phyloP scores from a whole-genome alignment of 2,113 vertebrate species.

The Cepphus grylle region DNA sequence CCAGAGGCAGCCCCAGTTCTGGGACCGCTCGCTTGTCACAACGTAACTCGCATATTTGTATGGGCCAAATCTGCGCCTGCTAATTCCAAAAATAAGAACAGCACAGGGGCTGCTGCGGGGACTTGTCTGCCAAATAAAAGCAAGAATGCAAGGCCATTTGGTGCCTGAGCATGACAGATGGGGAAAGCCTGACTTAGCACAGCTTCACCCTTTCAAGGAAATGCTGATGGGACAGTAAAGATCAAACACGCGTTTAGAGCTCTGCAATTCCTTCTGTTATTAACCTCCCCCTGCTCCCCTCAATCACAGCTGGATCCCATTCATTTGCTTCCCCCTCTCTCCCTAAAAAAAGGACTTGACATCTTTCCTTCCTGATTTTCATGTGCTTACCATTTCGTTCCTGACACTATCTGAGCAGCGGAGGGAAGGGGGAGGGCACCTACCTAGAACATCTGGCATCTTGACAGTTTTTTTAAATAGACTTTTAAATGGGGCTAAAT shows the following conservation, averaged over 20 bases:
- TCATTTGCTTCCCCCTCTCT: constrained; percentile 28
- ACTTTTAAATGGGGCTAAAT: constrained; percentile 48
- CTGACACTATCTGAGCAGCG: neutral
- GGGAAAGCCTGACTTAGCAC: constrained; percentile 36
- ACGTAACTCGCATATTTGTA: neutral
- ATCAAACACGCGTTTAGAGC: neutral
- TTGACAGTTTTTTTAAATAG: constrained; percentile 40
- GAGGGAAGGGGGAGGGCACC: constrained; percentile 29
- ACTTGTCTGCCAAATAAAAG: constrained; percentile 6
- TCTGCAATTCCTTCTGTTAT: constrained; percentile 27
- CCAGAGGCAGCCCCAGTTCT: neutral
- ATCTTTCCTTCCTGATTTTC: constrained; percentile 51
- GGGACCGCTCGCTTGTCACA: fast-evolving
- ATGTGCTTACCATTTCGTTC: constrained; percentile 14
- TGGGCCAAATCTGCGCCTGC: neutral
- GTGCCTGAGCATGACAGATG: neutral
- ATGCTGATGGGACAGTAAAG: constrained; percentile 47
- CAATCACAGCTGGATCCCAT: constrained; percentile 51
- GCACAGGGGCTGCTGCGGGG: neutral
- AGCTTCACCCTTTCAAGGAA: constrained; percentile 39
- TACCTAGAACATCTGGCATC: constrained; percentile 57
- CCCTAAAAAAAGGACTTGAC: constrained; percentile 33
- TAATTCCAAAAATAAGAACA: neutral
- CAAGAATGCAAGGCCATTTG: constrained; percentile 1
- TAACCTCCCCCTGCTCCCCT: neutral